phyloP scores from a whole-genome alignment of 1,140 invertebrate species.

The Drosophila azteca region DNA sequence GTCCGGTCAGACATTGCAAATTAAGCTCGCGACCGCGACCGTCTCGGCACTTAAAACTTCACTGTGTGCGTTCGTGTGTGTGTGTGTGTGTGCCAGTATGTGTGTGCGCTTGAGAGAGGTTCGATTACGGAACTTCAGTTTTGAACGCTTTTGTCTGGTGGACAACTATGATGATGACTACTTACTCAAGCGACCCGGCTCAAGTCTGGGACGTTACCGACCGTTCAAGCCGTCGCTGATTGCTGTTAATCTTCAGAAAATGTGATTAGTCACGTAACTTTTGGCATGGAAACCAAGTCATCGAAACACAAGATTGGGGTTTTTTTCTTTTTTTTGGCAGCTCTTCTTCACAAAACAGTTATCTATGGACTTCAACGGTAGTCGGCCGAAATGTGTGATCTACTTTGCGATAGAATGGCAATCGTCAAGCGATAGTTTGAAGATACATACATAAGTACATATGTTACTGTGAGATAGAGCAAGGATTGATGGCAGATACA shows the following conservation, averaged over 20 bases:
- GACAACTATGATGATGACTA: conserved; percentile 78
- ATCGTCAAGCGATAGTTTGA: background rate
- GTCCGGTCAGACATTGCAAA: conserved; percentile 66
- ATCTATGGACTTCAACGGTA: conserved; percentile 51
- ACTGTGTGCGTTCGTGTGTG: background rate
- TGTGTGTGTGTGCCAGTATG: conserved; percentile 1
- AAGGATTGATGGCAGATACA: background rate
- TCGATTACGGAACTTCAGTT: conserved; percentile 73
- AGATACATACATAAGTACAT: background rate
- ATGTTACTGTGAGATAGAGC: background rate
- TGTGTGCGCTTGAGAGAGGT: conserved; percentile 36
- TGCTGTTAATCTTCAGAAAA: conserved; percentile 76
- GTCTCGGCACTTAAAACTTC: conserved; percentile 61
- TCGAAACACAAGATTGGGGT: conserved; percentile 2
- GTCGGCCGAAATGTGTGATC: conserved; percentile 29
- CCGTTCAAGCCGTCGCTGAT: conserved; percentile 66
- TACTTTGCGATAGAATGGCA: conserved; percentile 19
- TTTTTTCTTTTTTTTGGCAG: conserved; percentile 17
- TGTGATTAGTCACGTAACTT: conserved; percentile 81
- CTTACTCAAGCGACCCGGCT: conserved; percentile 30
- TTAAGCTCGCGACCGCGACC: conserved; percentile 71
- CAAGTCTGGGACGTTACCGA: conserved; percentile 35
- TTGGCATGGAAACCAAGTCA: conserved; percentile 57
- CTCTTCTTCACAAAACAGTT: conserved; percentile 41
- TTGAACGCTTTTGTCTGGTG: conserved; percentile 64